Evolutionary conservation across 1,140 invertebrate species (phyloP), one percentile per base, ranked within the genome.

Genomic region (Grapholita molesta): DNA sequence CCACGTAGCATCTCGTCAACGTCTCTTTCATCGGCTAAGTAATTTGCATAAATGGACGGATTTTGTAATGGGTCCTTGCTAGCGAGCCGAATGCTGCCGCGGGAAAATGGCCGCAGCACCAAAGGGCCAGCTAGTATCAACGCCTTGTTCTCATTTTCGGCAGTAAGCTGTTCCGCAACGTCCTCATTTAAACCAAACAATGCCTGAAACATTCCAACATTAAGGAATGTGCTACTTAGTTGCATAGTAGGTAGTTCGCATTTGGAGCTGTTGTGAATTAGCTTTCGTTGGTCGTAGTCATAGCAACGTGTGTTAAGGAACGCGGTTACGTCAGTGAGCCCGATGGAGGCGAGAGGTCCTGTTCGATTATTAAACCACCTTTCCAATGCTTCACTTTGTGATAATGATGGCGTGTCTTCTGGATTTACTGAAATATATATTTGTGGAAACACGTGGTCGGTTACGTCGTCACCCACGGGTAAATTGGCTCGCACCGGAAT

Each of bases 11-110:
- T 84, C 8, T 94, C 87, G 21, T 94, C 89, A 7, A 95, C 74
- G 72, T 96, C 95, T 2, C 93, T 90, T 0, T 93, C 85, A 79
- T 95, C 88, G 6, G 85, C 80, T 38, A 96, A 93, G 76, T 96
- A 97, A 76, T 96, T 96, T 0, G 97, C 95, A 75, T 95, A 94
- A 11, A 99, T 96, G 9, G 94, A 87, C 0, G 98, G 98, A 68
- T 95, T 94, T 1, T 93, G 92, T 18, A 93, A 91, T 4, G 96
- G 96, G 88, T 97, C 93, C 3, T 82, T 93, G 70, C 92, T 92
- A 25, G 92, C 91, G 0, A 97, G 89, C 67, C 92, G 92, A 28
- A 98, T 89, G 33, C 85, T 92, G 0, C 97, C 97, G 9, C 90
- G 88, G 24, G 95, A 96, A 74, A 94, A 93, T 0, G 97, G 96